Conservation (phyloP, 2,113 vertebrate species). For the Saccopteryx bilineata region DNA sequence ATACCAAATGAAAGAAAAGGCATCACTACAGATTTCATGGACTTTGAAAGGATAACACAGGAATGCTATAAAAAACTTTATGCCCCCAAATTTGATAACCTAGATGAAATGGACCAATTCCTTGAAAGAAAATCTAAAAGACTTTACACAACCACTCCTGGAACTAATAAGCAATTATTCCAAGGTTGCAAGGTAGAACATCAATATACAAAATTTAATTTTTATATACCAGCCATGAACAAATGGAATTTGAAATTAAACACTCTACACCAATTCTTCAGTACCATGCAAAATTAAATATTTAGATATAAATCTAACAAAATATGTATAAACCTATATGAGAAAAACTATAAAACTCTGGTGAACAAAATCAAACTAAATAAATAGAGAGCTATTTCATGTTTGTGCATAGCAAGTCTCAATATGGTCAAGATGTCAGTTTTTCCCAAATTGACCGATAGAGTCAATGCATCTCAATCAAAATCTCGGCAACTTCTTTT, state of each 20-base stretch:
- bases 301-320: neutral
- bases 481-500: neutral
- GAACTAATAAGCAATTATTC: neutral
- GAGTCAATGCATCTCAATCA: neutral
- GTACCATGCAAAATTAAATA: neutral
- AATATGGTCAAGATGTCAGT: neutral
- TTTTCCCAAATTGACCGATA: neutral
- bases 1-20: neutral
- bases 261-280: neutral
- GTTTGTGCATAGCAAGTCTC: neutral
- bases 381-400: neutral
- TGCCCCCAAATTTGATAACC: neutral
- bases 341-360: neutral
- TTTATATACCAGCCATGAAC: neutral
- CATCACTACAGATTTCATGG: neutral
- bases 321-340: neutral
- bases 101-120: neutral
- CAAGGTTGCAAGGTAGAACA: neutral
- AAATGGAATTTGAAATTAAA: neutral
- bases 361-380: neutral
- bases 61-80: neutral
- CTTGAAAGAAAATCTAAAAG: neutral
- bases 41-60: neutral
- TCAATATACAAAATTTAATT: neutral
- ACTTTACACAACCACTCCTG: neutral